These are phyloP conservation scores for Dasyprocta punctata DNA, from an alignment of 2,113 vertebrate genomes.

Conservation along the genomic window DNA sequence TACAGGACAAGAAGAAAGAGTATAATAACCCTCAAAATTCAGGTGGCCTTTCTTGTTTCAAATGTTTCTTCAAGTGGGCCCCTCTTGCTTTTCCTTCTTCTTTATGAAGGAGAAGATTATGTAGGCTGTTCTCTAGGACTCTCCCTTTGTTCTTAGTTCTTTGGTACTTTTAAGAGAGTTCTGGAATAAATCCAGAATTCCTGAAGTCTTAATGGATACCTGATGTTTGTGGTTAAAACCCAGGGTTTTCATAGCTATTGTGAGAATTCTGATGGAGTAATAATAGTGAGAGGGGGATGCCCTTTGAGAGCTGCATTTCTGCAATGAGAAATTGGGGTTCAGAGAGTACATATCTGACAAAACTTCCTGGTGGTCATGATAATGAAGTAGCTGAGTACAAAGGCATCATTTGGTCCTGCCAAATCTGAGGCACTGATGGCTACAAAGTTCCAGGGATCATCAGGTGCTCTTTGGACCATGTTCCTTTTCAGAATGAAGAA, in stretches of 20 bases:
- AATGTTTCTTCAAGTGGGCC: background rate
- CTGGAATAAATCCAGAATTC: constrained; percentile 41
- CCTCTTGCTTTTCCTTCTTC: background rate
- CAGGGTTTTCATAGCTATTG: background rate
- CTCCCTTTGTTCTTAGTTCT: constrained; percentile 40
- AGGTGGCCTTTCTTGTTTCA: background rate
- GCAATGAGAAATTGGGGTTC: background rate
- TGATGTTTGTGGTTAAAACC: constrained; percentile 33
- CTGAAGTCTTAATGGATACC: background rate
- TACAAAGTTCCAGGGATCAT: background rate
- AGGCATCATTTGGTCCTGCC: background rate
- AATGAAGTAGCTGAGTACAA: background rate
- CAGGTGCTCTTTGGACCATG: background rate
- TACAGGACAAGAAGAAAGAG: background rate
- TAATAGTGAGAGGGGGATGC: background rate
- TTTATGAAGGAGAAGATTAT: background rate
- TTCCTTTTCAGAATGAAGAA: background rate
- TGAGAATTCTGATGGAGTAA: background rate
- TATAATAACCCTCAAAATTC: background rate
- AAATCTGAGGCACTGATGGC: background rate
- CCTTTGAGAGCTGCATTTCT: constrained; percentile 6
- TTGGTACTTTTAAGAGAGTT: constrained; percentile 28
- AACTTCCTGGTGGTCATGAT: background rate
- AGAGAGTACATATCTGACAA: background rate
- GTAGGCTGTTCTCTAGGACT: background rate